Base-by-base conservation (phyloP, 2,797 vertebrate genomes). In the Serranus cabrilla region DNA sequence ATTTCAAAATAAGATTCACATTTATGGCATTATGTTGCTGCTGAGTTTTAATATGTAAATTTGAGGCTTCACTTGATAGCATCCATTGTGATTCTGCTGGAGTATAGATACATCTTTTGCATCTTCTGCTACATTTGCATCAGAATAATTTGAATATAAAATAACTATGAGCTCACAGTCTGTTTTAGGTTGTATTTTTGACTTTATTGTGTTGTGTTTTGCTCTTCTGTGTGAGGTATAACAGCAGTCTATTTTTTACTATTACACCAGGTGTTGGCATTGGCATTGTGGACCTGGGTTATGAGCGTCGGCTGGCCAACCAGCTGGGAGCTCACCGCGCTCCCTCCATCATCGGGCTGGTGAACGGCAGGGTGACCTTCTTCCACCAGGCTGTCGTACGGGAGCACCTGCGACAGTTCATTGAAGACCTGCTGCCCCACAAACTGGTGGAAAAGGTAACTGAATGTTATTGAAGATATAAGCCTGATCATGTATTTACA, bases 301-400 rank as follows among this genome's bases (percentile, higher is more conserved):
- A 96, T 0, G 98, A 99, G 80, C 95, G 96, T 31, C 96, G 96
- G 39, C 94, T 99, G 2, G 96, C 97, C 56, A 96, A 95, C 69
- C 97, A 99, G 81, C 94, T 99, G 3, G 98, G 98, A 1, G 97
- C 96, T 0, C 97, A 98, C 88, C 96, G 96, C 46, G 96, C 96
- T 0, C 98, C 98, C 0, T 96, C 98, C 20, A 96, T 99, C 76
- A 93, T 99, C 0, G 98, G 96, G 6, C 89, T 99, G 74, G 92
- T 99, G 45, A 98, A 97, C 0, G 98, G 98, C 16, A 96, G 96
- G 70, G 89, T 97, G 71, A 96, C 96, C 51, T 97, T 97, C 92
- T 99, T 98, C 93, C 97, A 98, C 87, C 97, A 95, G 0, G 95
- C 96, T 0, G 96, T 99, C 0, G 45, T 96, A 6, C 93, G 91